Evolutionary conservation across 2,888 invertebrate species (phyloP), one percentile per base, ranked within the genome.

Genomic region (Hoplodrina blanda): DNA sequence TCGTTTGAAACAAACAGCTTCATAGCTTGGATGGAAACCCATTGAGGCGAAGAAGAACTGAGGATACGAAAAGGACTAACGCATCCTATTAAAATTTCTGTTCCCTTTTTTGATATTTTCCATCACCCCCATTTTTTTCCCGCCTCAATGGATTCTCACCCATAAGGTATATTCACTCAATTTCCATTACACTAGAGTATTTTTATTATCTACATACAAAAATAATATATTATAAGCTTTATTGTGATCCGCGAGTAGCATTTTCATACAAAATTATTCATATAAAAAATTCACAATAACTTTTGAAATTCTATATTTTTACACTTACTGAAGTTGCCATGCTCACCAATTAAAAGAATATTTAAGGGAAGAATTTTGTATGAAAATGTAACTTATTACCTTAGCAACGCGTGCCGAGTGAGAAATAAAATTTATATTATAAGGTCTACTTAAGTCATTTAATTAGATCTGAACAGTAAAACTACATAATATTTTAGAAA

Each of bases 171-270:
- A 74, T 66, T 80, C 84, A 80, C 71, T 76, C 74, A 75, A 69
- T 73, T 84, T 67, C 72, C 44, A 69, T 74, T 54, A 74, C 54
- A 67, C 62, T 80, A 82, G 63, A 83, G 77, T 85, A 79, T 70
- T 84, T 82, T 84, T 76, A 81, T 76, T 74, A 78, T 72, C 78
- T 84, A 86, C 76, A 83, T 81, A 87, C 62, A 86, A 85, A 86
- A 85, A 85, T 83, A 85, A 84, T 75, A 85, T 79, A 76, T 76
- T 78, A 80, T 73, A 83, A 85, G 84, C 81, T 76, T 77, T 64
- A 65, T 72, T 64, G 70, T 78, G 70, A 73, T 72, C 65, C 56
- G 73, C 68, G 41, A 61, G 15, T 13, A 60, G 52, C 33, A 55
- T 73, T 73, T 65, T 69, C 71, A 73, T 83, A 72, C 70, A 80